A percentile compares a stretch with the other conserved stretches of the same genome.
These are phyloP conservation scores for Anguilla marmorata DNA, from an alignment of 2,797 vertebrate species.

Conservation along the genomic window DNA sequence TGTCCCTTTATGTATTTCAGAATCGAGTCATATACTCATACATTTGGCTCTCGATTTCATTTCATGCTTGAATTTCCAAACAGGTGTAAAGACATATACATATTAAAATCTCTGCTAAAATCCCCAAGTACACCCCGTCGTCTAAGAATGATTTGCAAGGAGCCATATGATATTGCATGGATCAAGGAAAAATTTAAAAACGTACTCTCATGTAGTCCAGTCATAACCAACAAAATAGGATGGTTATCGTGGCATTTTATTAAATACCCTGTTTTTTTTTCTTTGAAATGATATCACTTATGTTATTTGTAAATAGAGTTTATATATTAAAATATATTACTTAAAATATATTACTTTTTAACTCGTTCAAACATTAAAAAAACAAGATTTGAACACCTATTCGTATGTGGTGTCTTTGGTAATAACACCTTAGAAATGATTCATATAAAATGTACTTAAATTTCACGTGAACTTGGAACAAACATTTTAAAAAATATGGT, in stretches of 20 bases:
- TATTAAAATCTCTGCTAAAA: neutral
- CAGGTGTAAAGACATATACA: conserved; percentile 9
- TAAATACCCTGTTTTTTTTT: conserved; percentile 76
- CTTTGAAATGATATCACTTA: conserved; percentile 63
- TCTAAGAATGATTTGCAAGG: neutral
- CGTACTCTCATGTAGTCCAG: conserved; percentile 65
- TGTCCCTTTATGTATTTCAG: neutral
- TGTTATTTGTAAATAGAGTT: conserved; percentile 74
- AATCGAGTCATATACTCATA: neutral
- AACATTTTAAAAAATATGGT: conserved; percentile 58
- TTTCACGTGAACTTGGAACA: conserved; percentile 46
- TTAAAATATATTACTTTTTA: conserved; percentile 99
- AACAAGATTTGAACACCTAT: conserved; percentile 69
- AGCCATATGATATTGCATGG: neutral
- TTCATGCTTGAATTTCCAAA: neutral
- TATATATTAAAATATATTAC: conserved; percentile 96
- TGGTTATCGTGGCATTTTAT: conserved; percentile 68
- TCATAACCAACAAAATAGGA: conserved; percentile 60
- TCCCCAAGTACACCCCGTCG: neutral
- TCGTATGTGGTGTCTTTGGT: conserved; percentile 75
- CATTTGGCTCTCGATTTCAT: neutral
- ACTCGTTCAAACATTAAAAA: conserved; percentile 75
- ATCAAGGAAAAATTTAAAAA: conserved; percentile 3
- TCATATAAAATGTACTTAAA: conserved; percentile 49
- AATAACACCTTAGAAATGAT: conserved; percentile 64